phyloP scores from a whole-genome alignment of 2,797 vertebrate species.

The Acanthurus tractus region DNA sequence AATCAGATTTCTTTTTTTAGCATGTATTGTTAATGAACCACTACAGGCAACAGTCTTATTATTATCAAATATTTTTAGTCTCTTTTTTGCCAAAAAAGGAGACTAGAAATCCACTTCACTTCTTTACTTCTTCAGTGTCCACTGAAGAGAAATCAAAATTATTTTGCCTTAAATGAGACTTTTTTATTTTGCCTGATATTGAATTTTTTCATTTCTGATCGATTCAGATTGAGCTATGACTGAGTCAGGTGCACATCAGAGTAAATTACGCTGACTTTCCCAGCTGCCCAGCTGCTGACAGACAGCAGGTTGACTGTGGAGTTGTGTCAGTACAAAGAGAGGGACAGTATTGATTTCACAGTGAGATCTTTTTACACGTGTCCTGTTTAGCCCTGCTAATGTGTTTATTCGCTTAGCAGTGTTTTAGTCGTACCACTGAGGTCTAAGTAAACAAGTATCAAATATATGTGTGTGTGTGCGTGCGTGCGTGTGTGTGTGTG shows the following conservation, averaged over 20 bases:
- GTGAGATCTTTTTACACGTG: slow-evolving; percentile 55
- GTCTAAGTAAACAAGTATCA: slow-evolving; percentile 40
- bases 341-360: slow-evolving; percentile 55
- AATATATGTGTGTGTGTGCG: slow-evolving; percentile 14
- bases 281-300: slow-evolving; percentile 7
- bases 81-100: too few relatives aligned
- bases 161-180: neutral
- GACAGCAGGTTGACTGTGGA: slow-evolving; percentile 25
- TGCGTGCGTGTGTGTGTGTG: neutral
- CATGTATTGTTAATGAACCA: neutral
- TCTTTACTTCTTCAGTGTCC: too few relatives aligned
- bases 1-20: too few relatives aligned
- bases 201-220: neutral
- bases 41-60: too few relatives aligned
- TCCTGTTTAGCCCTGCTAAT: slow-evolving; percentile 46
- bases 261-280: slow-evolving; percentile 1
- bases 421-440: neutral
- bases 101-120: too few relatives aligned
- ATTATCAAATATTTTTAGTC: too few relatives aligned
- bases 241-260: neutral
- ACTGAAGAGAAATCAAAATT: neutral
- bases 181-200: slow-evolving; percentile 6
- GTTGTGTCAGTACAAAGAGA: slow-evolving; percentile 30
- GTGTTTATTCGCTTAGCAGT: slow-evolving; percentile 42
- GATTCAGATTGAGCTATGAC: neutral